Conservation (phyloP, 2,113 vertebrate genomes). For the Orientallactaga bullata region DNA sequence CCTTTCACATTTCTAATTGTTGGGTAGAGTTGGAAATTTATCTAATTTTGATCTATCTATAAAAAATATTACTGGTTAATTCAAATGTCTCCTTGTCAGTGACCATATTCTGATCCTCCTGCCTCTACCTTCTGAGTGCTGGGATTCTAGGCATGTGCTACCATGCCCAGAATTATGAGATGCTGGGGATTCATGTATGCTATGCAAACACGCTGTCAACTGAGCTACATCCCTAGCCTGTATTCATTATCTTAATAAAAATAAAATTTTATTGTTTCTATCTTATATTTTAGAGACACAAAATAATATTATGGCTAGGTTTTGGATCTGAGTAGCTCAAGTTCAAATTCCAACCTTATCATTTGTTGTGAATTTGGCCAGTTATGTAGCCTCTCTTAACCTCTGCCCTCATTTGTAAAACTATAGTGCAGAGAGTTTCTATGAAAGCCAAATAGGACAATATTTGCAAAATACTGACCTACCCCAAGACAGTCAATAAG, state of each 20-base stretch:
- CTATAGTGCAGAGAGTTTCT: slow-evolving; percentile 8
- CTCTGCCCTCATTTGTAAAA: slow-evolving; percentile 36
- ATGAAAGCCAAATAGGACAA: slow-evolving; percentile 32
- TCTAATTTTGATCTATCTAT: neutral
- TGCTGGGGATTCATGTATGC: too few species aligned
- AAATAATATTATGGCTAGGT: neutral
- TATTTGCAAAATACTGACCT: slow-evolving; percentile 52
- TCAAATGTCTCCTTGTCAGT: neutral
- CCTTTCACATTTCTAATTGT: neutral
- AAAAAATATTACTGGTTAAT: slow-evolving; percentile 5
- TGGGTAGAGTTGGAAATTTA: neutral
- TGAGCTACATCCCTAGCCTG: too few species aligned
- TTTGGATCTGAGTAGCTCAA: slow-evolving; percentile 24
- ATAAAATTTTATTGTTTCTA: neutral
- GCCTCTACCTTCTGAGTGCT: too few species aligned
- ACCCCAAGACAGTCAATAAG: neutral
- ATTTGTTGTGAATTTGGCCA: slow-evolving; percentile 1
- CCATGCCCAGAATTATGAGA: too few species aligned
- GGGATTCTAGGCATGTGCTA: too few species aligned
- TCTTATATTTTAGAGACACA: neutral
- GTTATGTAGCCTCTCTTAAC: neutral
- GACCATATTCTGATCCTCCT: neutral
- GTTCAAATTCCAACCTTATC: neutral
- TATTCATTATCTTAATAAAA: slow-evolving; percentile 42
- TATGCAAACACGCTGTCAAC: too few species aligned